Evolutionary conservation across 2,797 vertebrate species (phyloP).

Genomic region (Oryzias dopingdopingensis): DNA sequence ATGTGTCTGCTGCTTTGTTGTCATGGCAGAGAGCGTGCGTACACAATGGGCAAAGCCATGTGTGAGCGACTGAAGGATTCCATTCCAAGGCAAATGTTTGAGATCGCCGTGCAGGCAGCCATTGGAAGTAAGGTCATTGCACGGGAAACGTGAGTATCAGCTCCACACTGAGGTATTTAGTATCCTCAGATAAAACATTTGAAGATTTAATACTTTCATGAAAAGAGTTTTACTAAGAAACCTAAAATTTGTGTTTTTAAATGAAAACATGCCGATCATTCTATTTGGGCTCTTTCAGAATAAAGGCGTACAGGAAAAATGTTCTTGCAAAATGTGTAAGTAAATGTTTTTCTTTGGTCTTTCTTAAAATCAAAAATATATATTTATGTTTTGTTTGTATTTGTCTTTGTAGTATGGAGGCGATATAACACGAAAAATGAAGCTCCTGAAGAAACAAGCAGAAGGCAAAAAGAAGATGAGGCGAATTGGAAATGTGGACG

Average conservation of each 20-base stretch:
- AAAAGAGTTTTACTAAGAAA: slow-evolving; percentile 2
- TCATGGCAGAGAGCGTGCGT: slow-evolving; percentile 81
- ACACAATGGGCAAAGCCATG: slow-evolving; percentile 84
- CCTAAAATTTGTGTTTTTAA: no score
- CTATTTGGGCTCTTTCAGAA: slow-evolving; percentile 76
- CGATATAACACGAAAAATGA: slow-evolving; percentile 92
- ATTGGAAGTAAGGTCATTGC: slow-evolving; percentile 90
- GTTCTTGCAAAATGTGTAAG: slow-evolving; percentile 98
- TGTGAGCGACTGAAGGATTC: slow-evolving; percentile 89
- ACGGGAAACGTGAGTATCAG: slow-evolving; percentile 90
- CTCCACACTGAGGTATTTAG: background rate
- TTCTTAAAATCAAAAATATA: background rate
- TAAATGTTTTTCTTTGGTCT: slow-evolving; percentile 37
- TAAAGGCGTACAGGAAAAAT: slow-evolving; percentile 93
- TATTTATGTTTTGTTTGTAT: background rate
- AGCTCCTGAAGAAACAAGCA: slow-evolving; percentile 91
- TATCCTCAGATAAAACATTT: background rate
- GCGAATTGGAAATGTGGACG: slow-evolving; percentile 88
- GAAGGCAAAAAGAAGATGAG: slow-evolving; percentile 96
- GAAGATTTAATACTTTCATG: background rate
- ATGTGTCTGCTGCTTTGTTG: background rate
- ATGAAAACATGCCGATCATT: background rate
- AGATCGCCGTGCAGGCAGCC: slow-evolving; percentile 92
- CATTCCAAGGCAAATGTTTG: slow-evolving; percentile 94
- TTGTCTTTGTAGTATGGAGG: slow-evolving; percentile 67